These are phyloP conservation scores for Gasteruption jaculator DNA, from an alignment of 2,888 invertebrate species.

Conservation along the genomic window DNA sequence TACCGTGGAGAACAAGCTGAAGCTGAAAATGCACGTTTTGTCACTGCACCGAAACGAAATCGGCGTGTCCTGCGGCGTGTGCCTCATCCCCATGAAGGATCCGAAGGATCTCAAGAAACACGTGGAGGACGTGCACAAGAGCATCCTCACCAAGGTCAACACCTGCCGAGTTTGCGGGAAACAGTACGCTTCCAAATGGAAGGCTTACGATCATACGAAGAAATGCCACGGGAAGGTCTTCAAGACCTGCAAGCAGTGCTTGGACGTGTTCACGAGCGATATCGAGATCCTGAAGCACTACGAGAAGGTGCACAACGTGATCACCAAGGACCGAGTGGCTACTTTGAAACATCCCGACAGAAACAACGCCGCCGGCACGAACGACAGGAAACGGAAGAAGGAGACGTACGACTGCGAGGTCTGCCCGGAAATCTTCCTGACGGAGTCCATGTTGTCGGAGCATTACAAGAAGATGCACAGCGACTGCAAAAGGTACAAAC, in stretches of 20 bases:
- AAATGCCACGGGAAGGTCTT: constrained; percentile 59
- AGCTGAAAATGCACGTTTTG: constrained; percentile 59
- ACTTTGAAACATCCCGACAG: constrained; percentile 40
- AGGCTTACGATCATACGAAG: constrained; percentile 59
- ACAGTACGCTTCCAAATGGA: constrained; percentile 59
- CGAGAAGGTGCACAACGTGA: constrained; percentile 49
- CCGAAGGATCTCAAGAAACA: constrained; percentile 58
- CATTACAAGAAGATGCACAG: constrained; percentile 47
- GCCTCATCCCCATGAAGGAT: constrained; percentile 56
- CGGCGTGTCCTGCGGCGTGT: constrained; percentile 58
- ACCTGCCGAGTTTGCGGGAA: constrained; percentile 60
- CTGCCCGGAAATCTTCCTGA: constrained; percentile 47
- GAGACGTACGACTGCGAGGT: constrained; percentile 46
- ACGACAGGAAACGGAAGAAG: constrained; percentile 35
- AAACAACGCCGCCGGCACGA: constrained; percentile 30
- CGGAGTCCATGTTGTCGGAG: constrained; percentile 37
- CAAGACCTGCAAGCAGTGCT: constrained; percentile 58
- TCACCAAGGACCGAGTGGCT: constrained; percentile 45
- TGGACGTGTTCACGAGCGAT: constrained; percentile 57
- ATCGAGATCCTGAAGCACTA: constrained; percentile 54
- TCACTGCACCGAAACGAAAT: constrained; percentile 57
- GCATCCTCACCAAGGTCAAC: constrained; percentile 53
- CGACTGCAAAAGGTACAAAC: constrained; percentile 24
- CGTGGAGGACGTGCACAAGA: constrained; percentile 54
- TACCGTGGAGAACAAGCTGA: constrained; percentile 56